A percentile compares a stretch with the other conserved stretches of the same genome.
These are phyloP conservation scores for Heterochromis multidens DNA, from an alignment of 2,113 vertebrate genomes.

Conservation along the genomic window DNA sequence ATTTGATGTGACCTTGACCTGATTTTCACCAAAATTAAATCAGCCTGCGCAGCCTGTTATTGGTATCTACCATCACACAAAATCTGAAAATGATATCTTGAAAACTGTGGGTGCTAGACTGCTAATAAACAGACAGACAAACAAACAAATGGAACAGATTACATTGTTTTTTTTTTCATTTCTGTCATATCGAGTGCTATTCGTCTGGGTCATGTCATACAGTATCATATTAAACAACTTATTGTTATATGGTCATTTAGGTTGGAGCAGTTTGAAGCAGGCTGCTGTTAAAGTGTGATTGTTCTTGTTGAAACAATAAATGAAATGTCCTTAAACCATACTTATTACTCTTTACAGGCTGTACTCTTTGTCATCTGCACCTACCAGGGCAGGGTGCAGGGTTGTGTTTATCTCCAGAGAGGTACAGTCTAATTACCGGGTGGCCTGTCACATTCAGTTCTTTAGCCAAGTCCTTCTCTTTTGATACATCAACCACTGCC, in stretches of 20 bases:
- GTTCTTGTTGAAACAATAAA: not conserved
- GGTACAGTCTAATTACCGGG: conserved; percentile 81
- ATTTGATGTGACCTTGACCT: no score
- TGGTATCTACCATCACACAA: no score
- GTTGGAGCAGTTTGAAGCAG: not conserved
- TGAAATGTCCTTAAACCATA: not conserved
- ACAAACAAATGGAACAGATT: no score
- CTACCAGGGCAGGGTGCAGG: conserved; percentile 84
- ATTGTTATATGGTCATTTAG: no score
- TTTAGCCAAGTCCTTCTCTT: conserved; percentile 80
- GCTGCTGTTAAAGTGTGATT: no score
- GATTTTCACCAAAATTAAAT: no score
- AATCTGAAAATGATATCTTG: no score
- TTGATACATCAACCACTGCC: conserved; percentile 79
- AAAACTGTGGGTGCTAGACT: no score
- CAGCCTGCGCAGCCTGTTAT: no score
- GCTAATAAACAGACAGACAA: no score
- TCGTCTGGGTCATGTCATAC: not conserved
- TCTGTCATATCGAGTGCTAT: not conserved
- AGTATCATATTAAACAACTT: not conserved
- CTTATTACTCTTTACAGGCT: not conserved
- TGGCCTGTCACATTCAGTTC: conserved; percentile 75
- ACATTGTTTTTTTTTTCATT: no score
- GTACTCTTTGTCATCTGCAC: not conserved
- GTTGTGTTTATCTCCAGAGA: conserved; percentile 80